Evolutionary conservation across 1,140 invertebrate genomes (phyloP).

Genomic region (Microplitis demolitor): DNA sequence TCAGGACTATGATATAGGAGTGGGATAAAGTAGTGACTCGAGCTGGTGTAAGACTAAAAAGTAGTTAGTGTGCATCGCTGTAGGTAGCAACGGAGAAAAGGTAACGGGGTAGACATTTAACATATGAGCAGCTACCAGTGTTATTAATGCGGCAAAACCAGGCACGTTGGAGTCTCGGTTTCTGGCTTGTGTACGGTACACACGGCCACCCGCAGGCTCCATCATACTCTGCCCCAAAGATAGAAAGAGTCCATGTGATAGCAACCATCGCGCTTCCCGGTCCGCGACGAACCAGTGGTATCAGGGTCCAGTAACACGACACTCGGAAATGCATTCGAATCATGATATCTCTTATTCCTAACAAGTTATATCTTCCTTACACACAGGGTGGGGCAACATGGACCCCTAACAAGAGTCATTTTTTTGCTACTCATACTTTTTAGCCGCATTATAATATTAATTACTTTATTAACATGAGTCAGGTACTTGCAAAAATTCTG

Average conservation of each 20-base stretch:
- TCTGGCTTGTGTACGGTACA: conserved; percentile 39
- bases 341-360: neutral
- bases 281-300: neutral
- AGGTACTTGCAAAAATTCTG: too few species aligned
- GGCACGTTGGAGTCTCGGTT: conserved; percentile 48
- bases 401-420: neutral
- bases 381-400: neutral
- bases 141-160: conserved; percentile 56
- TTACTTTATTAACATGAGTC: too few species aligned
- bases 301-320: conserved; percentile 44
- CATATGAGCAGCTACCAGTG: conserved; percentile 61
- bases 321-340: conserved; percentile 39
- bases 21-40: conserved; percentile 16
- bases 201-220: conserved; percentile 51
- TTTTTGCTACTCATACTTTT: neutral
- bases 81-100: conserved; percentile 30
- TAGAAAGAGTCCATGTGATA: conserved; percentile 1
- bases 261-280: neutral
- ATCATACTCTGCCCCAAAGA: conserved; percentile 26
- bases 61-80: conserved; percentile 22
- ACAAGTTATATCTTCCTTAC: conserved; percentile 52
- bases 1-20: neutral
- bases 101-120: conserved; percentile 59
- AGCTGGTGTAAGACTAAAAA: conserved; percentile 21
- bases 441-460: too few species aligned